phyloP scores from a whole-genome alignment of 2,888 invertebrate species.

The Ferdinandea cuprea region DNA sequence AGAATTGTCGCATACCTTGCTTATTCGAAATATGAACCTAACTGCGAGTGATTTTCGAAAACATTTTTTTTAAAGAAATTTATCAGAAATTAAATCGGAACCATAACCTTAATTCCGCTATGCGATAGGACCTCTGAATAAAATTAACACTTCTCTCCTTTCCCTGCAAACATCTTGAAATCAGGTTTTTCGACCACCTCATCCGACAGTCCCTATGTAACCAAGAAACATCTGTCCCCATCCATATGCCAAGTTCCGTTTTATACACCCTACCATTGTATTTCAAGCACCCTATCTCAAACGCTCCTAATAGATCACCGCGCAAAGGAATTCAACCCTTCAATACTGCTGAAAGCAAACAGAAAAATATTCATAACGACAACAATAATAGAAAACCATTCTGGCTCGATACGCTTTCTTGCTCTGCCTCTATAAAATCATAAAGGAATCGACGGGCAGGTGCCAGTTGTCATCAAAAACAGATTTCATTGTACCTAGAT shows the following conservation, averaged over 20 bases:
- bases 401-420: conserved; percentile 39
- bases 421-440: conserved; percentile 27
- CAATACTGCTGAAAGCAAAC: conserved; percentile 34
- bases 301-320: conserved; percentile 37
- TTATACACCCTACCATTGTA: conserved; percentile 26
- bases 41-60: too few relatives aligned
- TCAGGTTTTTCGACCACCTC: conserved; percentile 30
- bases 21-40: too few relatives aligned
- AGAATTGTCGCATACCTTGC: too few relatives aligned
- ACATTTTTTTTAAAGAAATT: too few relatives aligned
- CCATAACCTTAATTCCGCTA: too few relatives aligned
- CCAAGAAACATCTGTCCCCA: conserved; percentile 62
- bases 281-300: conserved; percentile 34
- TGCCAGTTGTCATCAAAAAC: conserved; percentile 70
- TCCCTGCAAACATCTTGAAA: conserved; percentile 2
- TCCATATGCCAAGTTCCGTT: conserved; percentile 64
- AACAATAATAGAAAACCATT: conserved; percentile 38
- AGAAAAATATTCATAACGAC: conserved; percentile 53
- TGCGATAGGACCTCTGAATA: background rate
- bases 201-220: conserved; percentile 8
- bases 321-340: conserved; percentile 54
- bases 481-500: conserved; percentile 37
- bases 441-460: conserved; percentile 57
- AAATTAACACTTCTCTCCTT: background rate
- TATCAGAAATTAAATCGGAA: too few relatives aligned